These are phyloP conservation scores for Remorina albescens DNA, from an alignment of 2,797 vertebrate species.

Conservation along the genomic window DNA sequence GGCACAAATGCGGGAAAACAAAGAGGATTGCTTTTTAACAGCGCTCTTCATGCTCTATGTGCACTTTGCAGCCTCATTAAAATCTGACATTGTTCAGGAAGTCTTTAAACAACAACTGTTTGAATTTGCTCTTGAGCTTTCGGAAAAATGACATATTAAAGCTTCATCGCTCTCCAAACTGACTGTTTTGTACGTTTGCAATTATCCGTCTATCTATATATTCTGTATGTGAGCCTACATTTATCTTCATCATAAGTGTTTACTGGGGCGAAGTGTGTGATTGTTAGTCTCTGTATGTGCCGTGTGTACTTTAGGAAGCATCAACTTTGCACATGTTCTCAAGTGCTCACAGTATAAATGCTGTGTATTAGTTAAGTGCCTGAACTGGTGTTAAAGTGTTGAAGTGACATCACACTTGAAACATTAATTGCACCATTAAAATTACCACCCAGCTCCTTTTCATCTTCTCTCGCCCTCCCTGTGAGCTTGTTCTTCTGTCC, in stretches of 20 bases:
- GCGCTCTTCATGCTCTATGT: neutral
- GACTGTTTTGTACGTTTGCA: neutral
- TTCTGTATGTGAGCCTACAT: neutral
- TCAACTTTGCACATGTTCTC: too few relatives aligned
- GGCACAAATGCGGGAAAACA: neutral
- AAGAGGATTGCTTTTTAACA: constrained; percentile 4
- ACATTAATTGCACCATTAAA: neutral
- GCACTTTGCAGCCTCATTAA: constrained; percentile 26
- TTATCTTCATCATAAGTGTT: too few relatives aligned
- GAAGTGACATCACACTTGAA: neutral
- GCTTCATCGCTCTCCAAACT: neutral
- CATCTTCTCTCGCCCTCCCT: neutral
- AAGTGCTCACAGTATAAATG: neutral
- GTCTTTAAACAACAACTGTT: constrained; percentile 12
- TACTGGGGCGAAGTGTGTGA: too few relatives aligned
- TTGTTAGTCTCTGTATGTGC: neutral
- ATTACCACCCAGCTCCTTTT: too few relatives aligned
- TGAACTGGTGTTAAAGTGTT: neutral
- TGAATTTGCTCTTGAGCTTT: constrained; percentile 17
- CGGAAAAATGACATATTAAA: constrained; percentile 5
- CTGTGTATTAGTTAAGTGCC: neutral
- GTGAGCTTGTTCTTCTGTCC: neutral
- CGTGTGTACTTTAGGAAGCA: neutral
- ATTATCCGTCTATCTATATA: neutral
- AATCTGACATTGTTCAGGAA: constrained; percentile 19